Evolutionary conservation across 2,797 vertebrate genomes (phyloP).

Genomic region (Galagoides demidoff): DNA sequence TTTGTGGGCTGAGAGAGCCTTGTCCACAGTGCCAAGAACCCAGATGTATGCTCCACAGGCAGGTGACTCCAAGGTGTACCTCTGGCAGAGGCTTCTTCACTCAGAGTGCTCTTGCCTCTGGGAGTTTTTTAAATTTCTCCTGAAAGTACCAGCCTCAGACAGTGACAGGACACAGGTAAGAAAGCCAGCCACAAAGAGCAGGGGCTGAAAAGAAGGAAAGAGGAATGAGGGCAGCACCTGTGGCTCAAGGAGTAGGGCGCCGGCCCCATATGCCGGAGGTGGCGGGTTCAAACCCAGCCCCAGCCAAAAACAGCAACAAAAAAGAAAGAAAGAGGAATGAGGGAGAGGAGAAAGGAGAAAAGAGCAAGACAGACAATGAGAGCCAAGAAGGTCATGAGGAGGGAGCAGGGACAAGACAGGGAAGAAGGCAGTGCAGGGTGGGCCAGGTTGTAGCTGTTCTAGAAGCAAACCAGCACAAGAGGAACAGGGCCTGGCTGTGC

Average conservation of each 20-base stretch:
- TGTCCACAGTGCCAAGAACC: not conserved
- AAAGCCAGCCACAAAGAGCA: not conserved
- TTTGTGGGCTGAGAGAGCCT: not conserved
- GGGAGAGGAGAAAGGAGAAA: not conserved
- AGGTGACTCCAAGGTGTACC: not conserved
- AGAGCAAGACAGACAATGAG: not conserved
- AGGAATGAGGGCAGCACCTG: not conserved
- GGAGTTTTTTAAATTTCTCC: not conserved
- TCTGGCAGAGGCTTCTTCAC: not conserved
- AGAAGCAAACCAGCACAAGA: rapidly evolving
- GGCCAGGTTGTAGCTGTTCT: not conserved
- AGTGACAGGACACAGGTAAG: not conserved
- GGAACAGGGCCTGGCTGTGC: not conserved
- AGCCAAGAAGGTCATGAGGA: rapidly evolving
- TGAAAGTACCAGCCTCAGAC: not conserved
- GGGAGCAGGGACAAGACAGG: not conserved
- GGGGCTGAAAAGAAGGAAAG: not conserved
- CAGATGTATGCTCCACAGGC: rapidly evolving
- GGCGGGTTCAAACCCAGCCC: too few species aligned
- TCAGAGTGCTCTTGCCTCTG: not conserved
- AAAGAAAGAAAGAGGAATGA: not conserved
- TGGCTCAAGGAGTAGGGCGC: too few species aligned
- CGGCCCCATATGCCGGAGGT: too few species aligned
- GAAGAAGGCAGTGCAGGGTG: not conserved
- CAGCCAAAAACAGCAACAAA: not conserved